Base-by-base conservation (phyloP, 2,888 invertebrate genomes). In the Drosophila anomelani region DNA sequence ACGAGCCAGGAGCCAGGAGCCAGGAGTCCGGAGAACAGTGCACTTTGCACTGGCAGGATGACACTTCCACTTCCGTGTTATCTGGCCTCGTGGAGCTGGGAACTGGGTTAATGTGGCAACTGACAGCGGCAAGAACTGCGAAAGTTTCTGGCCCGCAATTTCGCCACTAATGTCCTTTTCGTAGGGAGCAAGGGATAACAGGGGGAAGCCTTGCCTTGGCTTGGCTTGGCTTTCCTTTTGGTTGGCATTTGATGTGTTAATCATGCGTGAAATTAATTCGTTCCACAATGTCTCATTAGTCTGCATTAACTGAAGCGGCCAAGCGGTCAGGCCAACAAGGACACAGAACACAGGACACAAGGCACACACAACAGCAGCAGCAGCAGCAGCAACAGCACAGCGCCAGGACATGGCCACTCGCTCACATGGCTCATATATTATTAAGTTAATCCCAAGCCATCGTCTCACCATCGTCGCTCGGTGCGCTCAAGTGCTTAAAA, bases 191-290 rank as follows among this genome's bases (percentile, higher is more conserved):
- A 9, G n/a, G 53, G 20, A 15, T 32, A 36, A 13, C 34, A 6
- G 15, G 17, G 3, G 7, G 17, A 1, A n/a, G 55, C 6, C 23
- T 39, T 41, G 58, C 20, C 20, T 20, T 29, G 47, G 26, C 26
- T 51, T 17, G 51, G 3, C n/a, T 38, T 43, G 51, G 34, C 51
- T 34, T 17, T 29, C 29, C 29, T 32, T 23, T 55, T 34, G 60
- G 60, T 58, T 80, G 77, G 71, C 77, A 79, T 83, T 83, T 90
- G 89, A 87, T 88, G 90, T 89, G 90, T 90, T 90, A 90, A 90
- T 90, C 90, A 90, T 89, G 90, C 90, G 85, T 89, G 83, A 90
- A 90, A 90, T 90, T 90, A 90, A 90, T 90, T 90, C 88, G 85
- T 81, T 85, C 83, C 88, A 83, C 89, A 86, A 80, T 85, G 90